Evolutionary conservation across 2,888 invertebrate species (phyloP).

Genomic region (Idaea biselata): DNA sequence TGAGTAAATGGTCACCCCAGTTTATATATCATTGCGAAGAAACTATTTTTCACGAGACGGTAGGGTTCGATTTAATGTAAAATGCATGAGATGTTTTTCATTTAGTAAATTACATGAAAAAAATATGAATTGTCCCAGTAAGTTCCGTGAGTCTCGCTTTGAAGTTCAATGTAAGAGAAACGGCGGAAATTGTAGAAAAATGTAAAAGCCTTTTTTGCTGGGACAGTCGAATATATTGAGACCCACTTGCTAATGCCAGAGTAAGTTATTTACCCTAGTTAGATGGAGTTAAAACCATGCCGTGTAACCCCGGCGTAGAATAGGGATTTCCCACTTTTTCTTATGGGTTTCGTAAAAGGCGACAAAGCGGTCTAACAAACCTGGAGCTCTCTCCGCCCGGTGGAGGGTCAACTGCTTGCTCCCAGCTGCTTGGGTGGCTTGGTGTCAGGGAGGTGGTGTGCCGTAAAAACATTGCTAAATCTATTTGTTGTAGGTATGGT

Average conservation of each 20-base stretch:
- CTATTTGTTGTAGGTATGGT: no score
- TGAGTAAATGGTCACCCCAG: conserved; percentile 9
- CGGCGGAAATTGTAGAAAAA: not conserved
- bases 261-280: no score
- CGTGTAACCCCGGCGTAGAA: conserved; percentile 2
- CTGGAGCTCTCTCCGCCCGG: no score
- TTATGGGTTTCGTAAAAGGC: no score
- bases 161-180: not conserved
- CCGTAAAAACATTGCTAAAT: conserved; percentile 15
- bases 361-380: no score
- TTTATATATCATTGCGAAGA: conserved; percentile 21
- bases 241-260: not conserved
- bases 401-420: no score
- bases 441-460: no score
- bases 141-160: not conserved
- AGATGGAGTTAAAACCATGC: no score
- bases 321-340: conserved; percentile 3
- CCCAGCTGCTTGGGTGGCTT: no score
- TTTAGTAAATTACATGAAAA: conserved; percentile 11
- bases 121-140: not conserved
- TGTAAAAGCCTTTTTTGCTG: no score
- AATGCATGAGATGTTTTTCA: conserved; percentile 22
- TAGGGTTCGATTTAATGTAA: conserved; percentile 23
- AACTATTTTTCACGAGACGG: conserved; percentile 20
- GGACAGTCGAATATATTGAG: conserved; percentile 1